Percentiles rank a stretch among this genome's conserved stretches.
Conservation (phyloP, 2,888 invertebrate genomes). For the Caenorhabditis parvicauda region DNA sequence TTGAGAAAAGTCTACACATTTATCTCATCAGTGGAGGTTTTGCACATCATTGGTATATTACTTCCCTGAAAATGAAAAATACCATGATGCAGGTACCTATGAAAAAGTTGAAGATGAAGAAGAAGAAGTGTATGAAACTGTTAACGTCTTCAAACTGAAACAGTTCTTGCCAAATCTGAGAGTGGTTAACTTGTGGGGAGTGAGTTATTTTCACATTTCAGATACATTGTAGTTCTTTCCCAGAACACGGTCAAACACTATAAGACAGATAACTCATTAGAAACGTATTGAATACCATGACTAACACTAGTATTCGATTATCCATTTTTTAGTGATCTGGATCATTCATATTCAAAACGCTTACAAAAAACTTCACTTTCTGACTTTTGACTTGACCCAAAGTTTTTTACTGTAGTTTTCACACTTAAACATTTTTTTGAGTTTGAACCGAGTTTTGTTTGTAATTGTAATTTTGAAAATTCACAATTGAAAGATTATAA, state of each 20-base stretch:
- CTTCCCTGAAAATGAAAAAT: too few species aligned
- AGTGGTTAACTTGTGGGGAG: conserved; percentile 96
- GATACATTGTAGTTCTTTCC: too few species aligned
- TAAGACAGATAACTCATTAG: too few species aligned
- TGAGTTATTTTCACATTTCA: conserved; percentile 69
- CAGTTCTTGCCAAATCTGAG: conserved; percentile 94
- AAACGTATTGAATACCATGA: too few species aligned
- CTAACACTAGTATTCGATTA: too few species aligned
- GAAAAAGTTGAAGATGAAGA: conserved; percentile 97
- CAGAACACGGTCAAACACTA: too few species aligned
- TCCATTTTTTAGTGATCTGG: too few species aligned
- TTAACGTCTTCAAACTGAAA: conserved; percentile 97
- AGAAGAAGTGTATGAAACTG: conserved; percentile 97
- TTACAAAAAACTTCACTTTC: background rate
- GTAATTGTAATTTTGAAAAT: too few species aligned
- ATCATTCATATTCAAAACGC: background rate
- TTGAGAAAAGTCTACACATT: conserved; percentile 99
- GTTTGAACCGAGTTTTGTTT: too few species aligned
- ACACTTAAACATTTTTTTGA: background rate
- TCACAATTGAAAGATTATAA: conserved; percentile 1
- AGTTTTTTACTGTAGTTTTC: background rate
- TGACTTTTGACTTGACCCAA: too few species aligned
- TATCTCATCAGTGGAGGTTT: conserved; percentile 91
- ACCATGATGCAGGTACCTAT: conserved; percentile 82
- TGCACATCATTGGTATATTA: conserved; percentile 84